A percentile compares a stretch with the other conserved stretches of the same genome.
Conservation (phyloP, 2,113 vertebrate species). For the Tachysurus vachellii region DNA sequence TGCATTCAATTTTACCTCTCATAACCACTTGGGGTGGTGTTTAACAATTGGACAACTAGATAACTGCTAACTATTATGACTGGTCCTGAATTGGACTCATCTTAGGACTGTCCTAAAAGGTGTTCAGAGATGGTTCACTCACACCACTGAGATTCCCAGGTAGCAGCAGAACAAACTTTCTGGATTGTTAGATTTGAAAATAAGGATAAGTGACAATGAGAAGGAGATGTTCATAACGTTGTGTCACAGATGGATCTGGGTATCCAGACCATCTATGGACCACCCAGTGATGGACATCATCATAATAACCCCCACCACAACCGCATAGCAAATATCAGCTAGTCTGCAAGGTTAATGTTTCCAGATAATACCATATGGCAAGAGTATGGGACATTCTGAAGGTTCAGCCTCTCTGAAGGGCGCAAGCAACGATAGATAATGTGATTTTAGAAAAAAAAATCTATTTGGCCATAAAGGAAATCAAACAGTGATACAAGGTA, state of each 20-base stretch:
- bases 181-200: neutral
- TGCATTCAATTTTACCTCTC: neutral
- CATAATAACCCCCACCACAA: neutral
- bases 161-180: neutral
- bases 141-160: neutral
- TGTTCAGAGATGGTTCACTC: neutral
- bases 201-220: neutral
- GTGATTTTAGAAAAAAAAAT: neutral
- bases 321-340: neutral
- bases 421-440: neutral
- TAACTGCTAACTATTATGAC: neutral
- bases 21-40: neutral
- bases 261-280: neutral
- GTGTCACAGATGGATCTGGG: neutral
- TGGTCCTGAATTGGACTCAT: neutral
- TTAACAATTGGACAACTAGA: neutral
- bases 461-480: neutral
- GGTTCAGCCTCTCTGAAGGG: neutral
- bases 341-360: neutral
- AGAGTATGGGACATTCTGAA: neutral
- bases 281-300: neutral
- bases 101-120: neutral
- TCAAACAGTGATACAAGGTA: neutral
- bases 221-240: neutral
- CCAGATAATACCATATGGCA: neutral